phyloP scores from a whole-genome alignment of 2,888 invertebrate species.

The Leucoptera coffeella region DNA sequence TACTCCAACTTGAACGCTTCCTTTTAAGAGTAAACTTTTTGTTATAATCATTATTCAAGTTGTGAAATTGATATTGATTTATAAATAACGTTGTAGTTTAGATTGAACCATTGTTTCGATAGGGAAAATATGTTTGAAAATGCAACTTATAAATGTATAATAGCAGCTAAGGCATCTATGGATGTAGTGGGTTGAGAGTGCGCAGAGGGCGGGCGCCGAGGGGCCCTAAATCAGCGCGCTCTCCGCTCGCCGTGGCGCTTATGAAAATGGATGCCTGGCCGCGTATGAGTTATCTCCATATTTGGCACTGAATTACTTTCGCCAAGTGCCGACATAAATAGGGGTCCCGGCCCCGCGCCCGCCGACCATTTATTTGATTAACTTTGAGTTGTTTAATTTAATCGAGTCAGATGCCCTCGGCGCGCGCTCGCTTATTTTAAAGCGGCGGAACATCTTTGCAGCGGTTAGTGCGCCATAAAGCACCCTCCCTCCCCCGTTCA shows the following conservation, averaged over 20 bases:
- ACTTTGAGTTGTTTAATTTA: conserved; percentile 55
- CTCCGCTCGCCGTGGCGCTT: conserved; percentile 46
- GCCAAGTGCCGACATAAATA: conserved; percentile 52
- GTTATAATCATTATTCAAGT: no score
- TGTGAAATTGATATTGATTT: no score
- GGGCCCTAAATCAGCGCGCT: conserved; percentile 35
- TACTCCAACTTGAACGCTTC: no score
- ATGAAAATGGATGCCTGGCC: conserved; percentile 48
- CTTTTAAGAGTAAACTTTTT: no score
- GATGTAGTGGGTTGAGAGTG: conserved; percentile 3
- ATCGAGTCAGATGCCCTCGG: conserved; percentile 38
- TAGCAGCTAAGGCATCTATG: no score
- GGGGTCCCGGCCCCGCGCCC: conserved; percentile 12
- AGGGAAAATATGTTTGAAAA: background rate
- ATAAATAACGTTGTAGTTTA: no score
- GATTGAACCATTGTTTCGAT: background rate
- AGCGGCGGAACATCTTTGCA: conserved; percentile 48
- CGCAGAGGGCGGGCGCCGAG: conserved; percentile 11
- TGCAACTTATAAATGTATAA: no score
- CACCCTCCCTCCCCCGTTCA: conserved; percentile 45
- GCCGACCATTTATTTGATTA: conserved; percentile 53
- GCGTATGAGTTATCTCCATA: conserved; percentile 53
- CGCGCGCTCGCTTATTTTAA: conserved; percentile 38
- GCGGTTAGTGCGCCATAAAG: conserved; percentile 50
- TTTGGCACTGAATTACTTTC: conserved; percentile 55